These are phyloP conservation scores for Amphimallon solstitiale DNA, from an alignment of 2,888 invertebrate genomes.

Conservation along the genomic window DNA sequence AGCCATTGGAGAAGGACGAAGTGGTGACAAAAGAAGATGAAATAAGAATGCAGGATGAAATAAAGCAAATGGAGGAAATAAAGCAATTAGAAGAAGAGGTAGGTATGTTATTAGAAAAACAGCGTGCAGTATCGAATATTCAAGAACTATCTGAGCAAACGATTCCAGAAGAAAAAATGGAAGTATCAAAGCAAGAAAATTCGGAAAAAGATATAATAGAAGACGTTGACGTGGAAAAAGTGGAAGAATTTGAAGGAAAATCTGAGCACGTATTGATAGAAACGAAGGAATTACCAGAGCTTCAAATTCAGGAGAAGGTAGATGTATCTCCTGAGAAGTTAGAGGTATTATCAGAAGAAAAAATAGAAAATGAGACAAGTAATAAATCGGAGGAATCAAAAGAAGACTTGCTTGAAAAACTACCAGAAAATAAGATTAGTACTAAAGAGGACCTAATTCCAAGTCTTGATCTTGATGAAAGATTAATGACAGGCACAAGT, in stretches of 20 bases:
- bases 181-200: neutral
- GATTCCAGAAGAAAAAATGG: neutral
- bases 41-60: slow-evolving; percentile 22
- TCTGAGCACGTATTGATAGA: neutral
- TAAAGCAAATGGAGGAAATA: slow-evolving; percentile 38
- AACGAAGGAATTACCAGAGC: too few relatives aligned
- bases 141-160: neutral
- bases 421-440: neutral
- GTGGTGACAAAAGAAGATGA: neutral
- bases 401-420: slow-evolving; percentile 4
- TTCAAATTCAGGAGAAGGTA: too few relatives aligned
- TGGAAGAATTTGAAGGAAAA: neutral
- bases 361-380: slow-evolving; percentile 6
- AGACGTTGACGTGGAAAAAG: neutral
- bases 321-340: neutral
- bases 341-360: slow-evolving; percentile 11
- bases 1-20: neutral
- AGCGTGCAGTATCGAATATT: neutral
- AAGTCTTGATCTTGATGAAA: neutral
- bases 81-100: slow-evolving; percentile 25
- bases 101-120: neutral
- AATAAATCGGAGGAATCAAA: slow-evolving; percentile 11
- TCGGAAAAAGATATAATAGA: neutral
- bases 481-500: neutral
- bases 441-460: slow-evolving; percentile 6